Conservation (phyloP, 2,888 invertebrate genomes). For the Halocaridina rubra region DNA sequence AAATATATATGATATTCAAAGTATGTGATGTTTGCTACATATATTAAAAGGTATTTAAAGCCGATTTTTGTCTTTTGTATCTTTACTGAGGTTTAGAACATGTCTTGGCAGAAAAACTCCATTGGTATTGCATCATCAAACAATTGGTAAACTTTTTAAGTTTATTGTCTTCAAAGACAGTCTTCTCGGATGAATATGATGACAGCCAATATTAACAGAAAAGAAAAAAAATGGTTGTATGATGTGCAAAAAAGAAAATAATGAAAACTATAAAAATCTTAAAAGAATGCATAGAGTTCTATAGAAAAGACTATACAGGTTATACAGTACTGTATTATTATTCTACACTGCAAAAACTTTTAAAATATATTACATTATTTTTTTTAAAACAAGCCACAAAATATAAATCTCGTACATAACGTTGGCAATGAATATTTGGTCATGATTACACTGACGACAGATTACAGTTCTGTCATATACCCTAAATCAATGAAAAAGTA, state of each 20-base stretch:
- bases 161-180: slow-evolving; percentile 54
- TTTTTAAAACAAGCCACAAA: not conserved
- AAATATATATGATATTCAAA: too few species aligned
- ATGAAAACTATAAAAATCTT: not conserved
- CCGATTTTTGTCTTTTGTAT: too few species aligned
- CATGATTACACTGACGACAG: not conserved
- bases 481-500: too few species aligned
- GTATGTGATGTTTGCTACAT: too few species aligned
- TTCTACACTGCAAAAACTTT: not conserved
- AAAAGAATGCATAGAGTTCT: not conserved
- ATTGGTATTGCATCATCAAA: too few species aligned
- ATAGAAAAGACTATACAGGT: not conserved
- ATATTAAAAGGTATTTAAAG: too few species aligned
- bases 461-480: not conserved
- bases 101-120: too few species aligned
- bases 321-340: not conserved
- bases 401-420: not conserved
- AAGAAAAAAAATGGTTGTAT: slow-evolving; percentile 23
- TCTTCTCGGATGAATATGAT: not conserved
- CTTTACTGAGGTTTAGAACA: too few species aligned
- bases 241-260: slow-evolving; percentile 6
- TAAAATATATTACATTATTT: not conserved
- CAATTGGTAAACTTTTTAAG: too few species aligned
- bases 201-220: slow-evolving; percentile 20
- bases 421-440: not conserved